Base-by-base conservation (phyloP, 2,888 invertebrate genomes). In the Drosophila percnosoma region DNA sequence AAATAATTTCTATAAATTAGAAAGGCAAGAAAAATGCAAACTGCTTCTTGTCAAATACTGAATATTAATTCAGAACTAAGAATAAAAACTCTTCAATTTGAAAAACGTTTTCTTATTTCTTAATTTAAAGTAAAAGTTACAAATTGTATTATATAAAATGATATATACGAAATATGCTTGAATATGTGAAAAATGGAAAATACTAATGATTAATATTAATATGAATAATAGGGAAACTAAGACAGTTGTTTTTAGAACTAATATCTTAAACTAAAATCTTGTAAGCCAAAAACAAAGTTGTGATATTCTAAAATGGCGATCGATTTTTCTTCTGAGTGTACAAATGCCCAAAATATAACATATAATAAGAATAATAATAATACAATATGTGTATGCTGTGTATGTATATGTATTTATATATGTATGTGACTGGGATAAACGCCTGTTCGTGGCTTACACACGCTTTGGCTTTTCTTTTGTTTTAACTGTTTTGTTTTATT, bases 401-500 rank as follows among this genome's bases (percentile, higher is more conserved):
- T 21, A 33, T 34, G 31, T 45, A 18, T 36, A 33, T 68, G 52
- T 40, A 31, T n/a, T 40, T 51, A 29, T 61, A 27, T 49, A 45
- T 57, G 38, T 48, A 51, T 60, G 51, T 48, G 60, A 48, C 59
- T 49, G 18, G 63, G 63, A 63, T 67, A 68, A 76, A 61, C 59
- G 79, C 53, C 68, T 64, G 63, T 51, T 52, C 54, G 33, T 58
- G 52, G 52, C 40, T 73, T 48, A 72, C 57, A 80, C 63, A 59
- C 59, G 67, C 67, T 75, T 73, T 62, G 75, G 38, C 75, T 51
- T 68, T 57, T 60, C 61, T 63, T 66, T 73, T 59, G 61, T 53
- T 73, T 68, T 29, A 64, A 63, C 74, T 64, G 61, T 68, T 77
- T 77, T 45, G 24, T 45, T 24, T 77, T 69, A 63, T 77, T 69